Conservation (phyloP, 2,888 invertebrate species). For the Steromphala cineraria region DNA sequence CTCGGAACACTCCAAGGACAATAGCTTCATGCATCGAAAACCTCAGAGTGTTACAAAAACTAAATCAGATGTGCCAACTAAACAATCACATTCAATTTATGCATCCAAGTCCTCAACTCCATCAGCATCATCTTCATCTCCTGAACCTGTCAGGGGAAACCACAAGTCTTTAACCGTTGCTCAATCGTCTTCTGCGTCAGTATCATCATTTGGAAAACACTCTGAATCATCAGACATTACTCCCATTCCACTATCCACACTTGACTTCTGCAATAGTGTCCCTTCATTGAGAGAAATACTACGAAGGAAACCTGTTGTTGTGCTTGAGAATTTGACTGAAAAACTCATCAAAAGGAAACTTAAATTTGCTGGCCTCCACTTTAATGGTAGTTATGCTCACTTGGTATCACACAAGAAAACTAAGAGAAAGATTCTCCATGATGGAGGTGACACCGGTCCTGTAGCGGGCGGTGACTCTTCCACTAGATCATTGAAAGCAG, state of each 20-base stretch:
- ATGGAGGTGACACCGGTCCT: background rate
- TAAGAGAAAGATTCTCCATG: background rate
- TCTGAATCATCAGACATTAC: background rate
- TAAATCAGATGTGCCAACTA: background rate
- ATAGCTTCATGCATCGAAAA: background rate
- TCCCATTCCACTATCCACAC: background rate
- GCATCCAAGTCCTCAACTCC: background rate
- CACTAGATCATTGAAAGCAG: no score
- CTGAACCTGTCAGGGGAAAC: background rate
- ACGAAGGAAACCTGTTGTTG: background rate
- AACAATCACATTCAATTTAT: background rate
- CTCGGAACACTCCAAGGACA: background rate
- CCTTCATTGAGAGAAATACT: background rate
- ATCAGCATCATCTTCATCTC: background rate
- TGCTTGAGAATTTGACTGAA: slow-evolving; percentile 4
- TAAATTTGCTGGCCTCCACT: background rate
- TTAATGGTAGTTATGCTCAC: background rate
- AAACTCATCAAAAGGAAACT: background rate
- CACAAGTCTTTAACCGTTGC: background rate
- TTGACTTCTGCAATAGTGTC: background rate
- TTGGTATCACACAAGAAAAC: background rate
- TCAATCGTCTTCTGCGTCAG: background rate
- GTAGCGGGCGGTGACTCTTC: no score
- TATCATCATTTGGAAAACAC: background rate
- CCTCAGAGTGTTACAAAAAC: background rate